Base-by-base conservation (phyloP, 2,113 vertebrate genomes). In the Xiphophorus couchianus region DNA sequence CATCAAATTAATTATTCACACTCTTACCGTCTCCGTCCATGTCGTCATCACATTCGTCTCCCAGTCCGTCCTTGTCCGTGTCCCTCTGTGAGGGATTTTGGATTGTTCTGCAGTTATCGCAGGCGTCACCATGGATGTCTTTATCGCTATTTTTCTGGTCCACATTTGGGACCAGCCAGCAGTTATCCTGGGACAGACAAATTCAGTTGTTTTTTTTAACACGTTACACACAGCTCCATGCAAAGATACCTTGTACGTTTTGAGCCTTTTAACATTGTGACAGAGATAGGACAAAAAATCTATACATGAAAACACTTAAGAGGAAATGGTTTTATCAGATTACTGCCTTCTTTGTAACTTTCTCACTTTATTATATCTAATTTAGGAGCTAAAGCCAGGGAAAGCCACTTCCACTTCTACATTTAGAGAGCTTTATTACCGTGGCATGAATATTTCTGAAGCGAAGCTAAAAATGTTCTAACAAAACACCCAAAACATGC, bases 41-140 rank as follows among this genome's bases (percentile, higher is more conserved):
- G 91, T 99, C 98, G 58, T 98, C 95, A 66, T 99, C 98, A 73
- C 98, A 99, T 71, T 96, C 96, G 5, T 99, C 97, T 77, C 98
- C 98, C 79, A 92, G 94, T 29, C 98, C 98, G 0, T 99, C 97
- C 58, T 92, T 84, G 78, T 99, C 98, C 0, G 96, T 98, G 76
- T 99, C 98, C 44, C 83, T 95, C 89, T 99, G 98, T 85, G 96
- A 95, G 6, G 96, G 97, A 83, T 99, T 99, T 13, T 97, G 88
- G 5, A 96, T 69, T 0, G 78, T 91, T 39, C 63, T 88, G 82
- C 98, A 99, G 87, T 99, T 99, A 87, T 99, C 98, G 92, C 98
- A 99, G 37, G 96, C 96, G 0, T 99, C 97, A 2, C 98, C 98
- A 12, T 97, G 97, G 72, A 94, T 87, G 82, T 99, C 98, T 76